Conservation (phyloP, 1,140 invertebrate genomes). For the Trinorchestia longiramus region DNA sequence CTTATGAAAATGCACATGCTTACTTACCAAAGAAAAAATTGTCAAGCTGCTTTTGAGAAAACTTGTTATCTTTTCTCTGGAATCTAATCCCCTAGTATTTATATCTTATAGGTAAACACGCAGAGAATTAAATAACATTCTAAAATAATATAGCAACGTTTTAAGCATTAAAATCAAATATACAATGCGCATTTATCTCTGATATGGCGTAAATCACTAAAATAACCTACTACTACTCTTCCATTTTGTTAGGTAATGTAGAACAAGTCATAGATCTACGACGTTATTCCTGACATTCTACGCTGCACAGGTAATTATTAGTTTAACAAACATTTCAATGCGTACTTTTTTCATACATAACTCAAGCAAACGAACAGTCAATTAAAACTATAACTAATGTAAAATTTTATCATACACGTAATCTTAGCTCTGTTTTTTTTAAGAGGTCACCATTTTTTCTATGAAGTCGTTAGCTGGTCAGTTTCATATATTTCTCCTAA, state of each 20-base stretch:
- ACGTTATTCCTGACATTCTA: background rate
- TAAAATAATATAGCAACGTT: background rate
- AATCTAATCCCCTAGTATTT: background rate
- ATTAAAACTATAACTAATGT: background rate
- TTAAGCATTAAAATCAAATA: background rate
- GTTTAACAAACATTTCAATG: background rate
- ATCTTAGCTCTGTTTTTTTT: background rate
- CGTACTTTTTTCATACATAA: background rate
- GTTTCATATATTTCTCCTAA: background rate
- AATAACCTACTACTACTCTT: background rate
- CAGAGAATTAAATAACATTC: background rate
- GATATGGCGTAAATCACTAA: background rate
- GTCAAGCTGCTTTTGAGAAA: too few relatives aligned
- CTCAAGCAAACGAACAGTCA: background rate
- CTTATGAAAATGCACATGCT: too few relatives aligned
- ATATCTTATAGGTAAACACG: background rate
- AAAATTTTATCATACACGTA: background rate
- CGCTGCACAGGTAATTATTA: background rate
- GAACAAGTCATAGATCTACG: background rate
- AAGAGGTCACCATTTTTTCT: background rate
- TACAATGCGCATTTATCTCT: background rate
- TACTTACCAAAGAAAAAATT: too few relatives aligned
- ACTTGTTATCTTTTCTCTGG: too few relatives aligned
- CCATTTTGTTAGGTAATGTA: background rate
- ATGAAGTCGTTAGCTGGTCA: background rate